Percentiles rank a stretch among this genome's conserved stretches.
These are phyloP conservation scores for Centropristis striata DNA, from an alignment of 2,113 vertebrate genomes.

Conservation along the genomic window DNA sequence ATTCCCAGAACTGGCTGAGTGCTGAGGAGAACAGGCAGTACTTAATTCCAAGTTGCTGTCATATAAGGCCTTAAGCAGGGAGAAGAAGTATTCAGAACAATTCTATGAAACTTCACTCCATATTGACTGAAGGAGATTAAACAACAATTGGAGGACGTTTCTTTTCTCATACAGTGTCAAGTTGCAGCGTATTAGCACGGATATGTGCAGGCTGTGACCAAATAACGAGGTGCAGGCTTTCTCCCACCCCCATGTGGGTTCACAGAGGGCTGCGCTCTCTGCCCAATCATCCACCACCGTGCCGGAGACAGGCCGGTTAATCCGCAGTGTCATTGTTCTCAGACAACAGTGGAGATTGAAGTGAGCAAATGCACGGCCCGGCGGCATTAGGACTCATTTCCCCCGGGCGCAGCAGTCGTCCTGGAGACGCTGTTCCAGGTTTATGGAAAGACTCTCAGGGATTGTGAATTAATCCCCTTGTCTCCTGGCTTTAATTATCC, in stretches of 20 bases:
- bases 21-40: conserved; percentile 45
- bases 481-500: conserved; percentile 79
- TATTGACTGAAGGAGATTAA: not conserved
- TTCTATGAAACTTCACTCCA: not conserved
- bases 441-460: conserved; percentile 75
- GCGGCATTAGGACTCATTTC: conserved; percentile 66
- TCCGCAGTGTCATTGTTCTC: conserved; percentile 82
- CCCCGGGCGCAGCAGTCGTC: conserved; percentile 73
- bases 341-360: conserved; percentile 73
- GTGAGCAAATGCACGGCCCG: conserved; percentile 75
- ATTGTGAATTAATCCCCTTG: conserved; percentile 83
- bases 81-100: conserved; percentile 24
- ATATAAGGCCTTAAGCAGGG: not conserved
- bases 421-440: conserved; percentile 77
- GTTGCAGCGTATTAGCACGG: conserved; percentile 17
- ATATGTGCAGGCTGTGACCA: conserved; percentile 30
- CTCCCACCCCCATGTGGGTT: conserved; percentile 59
- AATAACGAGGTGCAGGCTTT: conserved; percentile 41
- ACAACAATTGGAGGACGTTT: conserved; percentile 1
- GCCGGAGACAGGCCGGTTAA: conserved; percentile 72
- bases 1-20: conserved; percentile 57
- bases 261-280: conserved; percentile 47
- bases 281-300: conserved; percentile 57
- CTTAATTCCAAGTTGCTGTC: conserved; percentile 31
- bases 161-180: conserved; percentile 16